A percentile compares a stretch with the other conserved stretches of the same genome.
phyloP scores from a whole-genome alignment of 2,797 vertebrate genomes.

The Phoeniculus purpureus region DNA sequence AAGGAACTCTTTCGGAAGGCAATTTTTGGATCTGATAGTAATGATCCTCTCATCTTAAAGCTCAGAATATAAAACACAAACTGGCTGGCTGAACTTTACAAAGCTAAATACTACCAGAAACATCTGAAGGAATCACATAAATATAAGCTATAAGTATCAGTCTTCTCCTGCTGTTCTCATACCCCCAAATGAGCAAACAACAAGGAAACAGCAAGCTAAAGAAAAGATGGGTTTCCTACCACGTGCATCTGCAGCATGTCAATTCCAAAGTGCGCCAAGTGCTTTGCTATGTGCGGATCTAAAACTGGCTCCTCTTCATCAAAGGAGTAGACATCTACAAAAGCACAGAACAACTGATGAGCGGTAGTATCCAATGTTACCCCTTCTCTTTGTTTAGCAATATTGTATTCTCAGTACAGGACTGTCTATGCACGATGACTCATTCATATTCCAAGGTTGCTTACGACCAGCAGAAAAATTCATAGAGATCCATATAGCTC shows the following conservation, averaged over 20 bases:
- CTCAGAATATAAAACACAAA: neutral
- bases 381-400: neutral
- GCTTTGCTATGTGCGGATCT: conserved; percentile 95
- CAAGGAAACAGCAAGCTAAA: neutral
- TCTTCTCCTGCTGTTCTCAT: neutral
- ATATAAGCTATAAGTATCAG: neutral
- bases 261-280: conserved; percentile 96
- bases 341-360: conserved; percentile 31
- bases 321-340: conserved; percentile 95
- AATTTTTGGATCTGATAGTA: neutral
- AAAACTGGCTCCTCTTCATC: conserved; percentile 96
- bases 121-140: neutral
- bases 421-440: neutral
- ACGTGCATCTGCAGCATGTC: conserved; percentile 97
- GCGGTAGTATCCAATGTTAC: neutral
- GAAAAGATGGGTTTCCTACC: conserved; percentile 76
- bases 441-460: neutral
- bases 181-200: neutral
- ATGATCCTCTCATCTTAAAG: neutral
- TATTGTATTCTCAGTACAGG: neutral
- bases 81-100: neutral
- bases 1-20: neutral
- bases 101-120: neutral
- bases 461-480: neutral
- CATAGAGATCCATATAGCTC: neutral